Percentiles rank a stretch among this genome's conserved stretches.
phyloP scores from a whole-genome alignment of 2,113 vertebrate genomes.

The Accipiter virgatus region DNA sequence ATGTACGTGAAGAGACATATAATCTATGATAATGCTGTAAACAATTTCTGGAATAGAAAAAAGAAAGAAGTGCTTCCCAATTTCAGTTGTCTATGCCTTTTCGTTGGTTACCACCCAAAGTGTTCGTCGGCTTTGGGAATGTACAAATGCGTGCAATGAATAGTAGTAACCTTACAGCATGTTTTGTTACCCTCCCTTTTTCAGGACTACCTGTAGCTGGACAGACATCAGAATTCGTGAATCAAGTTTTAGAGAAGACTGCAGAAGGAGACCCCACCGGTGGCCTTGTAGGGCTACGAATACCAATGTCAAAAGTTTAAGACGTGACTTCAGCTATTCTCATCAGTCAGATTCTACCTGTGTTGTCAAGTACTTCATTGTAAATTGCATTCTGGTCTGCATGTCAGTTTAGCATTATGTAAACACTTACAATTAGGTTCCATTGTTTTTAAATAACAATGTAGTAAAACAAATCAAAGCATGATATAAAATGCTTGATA shows the following conservation, averaged over 20 bases:
- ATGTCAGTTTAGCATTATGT: constrained; percentile 84
- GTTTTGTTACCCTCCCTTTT: constrained; percentile 14
- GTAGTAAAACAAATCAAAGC: constrained; percentile 71
- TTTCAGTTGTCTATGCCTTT: background rate
- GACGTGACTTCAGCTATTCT: constrained; percentile 32
- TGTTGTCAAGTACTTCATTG: constrained; percentile 72
- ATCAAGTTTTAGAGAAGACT: constrained; percentile 97
- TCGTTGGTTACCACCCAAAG: background rate
- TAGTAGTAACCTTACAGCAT: background rate
- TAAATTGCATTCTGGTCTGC: constrained; percentile 89
- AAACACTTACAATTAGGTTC: constrained; percentile 79
- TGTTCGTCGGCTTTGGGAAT: background rate
- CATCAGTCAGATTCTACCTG: constrained; percentile 11
- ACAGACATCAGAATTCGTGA: constrained; percentile 98
- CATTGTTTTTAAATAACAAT: constrained; percentile 69
- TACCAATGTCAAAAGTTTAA: constrained; percentile 93
- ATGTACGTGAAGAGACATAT: background rate
- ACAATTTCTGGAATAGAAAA: background rate
- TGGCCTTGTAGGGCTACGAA: constrained; percentile 92
- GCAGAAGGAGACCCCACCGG: constrained; percentile 93
- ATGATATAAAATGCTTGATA: constrained; percentile 75
- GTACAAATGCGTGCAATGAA: background rate
- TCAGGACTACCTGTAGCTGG: constrained; percentile 89
- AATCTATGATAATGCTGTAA: rapidly evolving
- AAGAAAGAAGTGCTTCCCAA: background rate